These are phyloP conservation scores for Apamea monoglypha DNA, from an alignment of 2,888 invertebrate species.

Conservation along the genomic window DNA sequence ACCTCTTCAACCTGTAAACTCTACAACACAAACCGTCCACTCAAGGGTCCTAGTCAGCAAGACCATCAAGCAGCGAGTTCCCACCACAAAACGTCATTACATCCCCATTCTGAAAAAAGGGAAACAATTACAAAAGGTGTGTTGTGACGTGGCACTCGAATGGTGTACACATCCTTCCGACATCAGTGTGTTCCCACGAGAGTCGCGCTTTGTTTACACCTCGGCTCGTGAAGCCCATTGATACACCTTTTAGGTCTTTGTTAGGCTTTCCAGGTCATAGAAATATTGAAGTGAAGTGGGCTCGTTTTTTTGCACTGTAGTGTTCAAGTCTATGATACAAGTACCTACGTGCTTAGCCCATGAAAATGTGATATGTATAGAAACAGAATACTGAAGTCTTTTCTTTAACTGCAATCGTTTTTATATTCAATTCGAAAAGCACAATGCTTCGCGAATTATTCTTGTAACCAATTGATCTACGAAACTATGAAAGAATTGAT, in stretches of 20 bases:
- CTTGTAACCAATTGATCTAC: neutral
- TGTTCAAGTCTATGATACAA: neutral
- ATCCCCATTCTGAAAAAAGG: conserved; percentile 72
- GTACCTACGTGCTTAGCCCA: neutral
- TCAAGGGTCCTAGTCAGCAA: conserved; percentile 26
- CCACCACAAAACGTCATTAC: conserved; percentile 65
- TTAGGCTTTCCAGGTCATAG: conserved; percentile 30
- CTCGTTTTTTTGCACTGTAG: neutral
- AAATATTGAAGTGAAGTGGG: conserved; percentile 6
- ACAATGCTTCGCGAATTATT: neutral
- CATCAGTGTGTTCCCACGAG: conserved; percentile 65
- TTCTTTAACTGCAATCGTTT: neutral
- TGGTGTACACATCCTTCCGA: conserved; percentile 81
- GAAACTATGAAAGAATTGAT: conserved; percentile 35
- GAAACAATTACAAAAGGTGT: conserved; percentile 81
- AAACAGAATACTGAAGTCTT: neutral
- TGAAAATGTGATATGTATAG: neutral
- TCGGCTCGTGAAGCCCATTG: conserved; percentile 66
- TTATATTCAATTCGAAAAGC: neutral
- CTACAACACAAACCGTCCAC: conserved; percentile 11
- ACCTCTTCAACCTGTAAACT: conserved; percentile 23
- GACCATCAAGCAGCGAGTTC: conserved; percentile 40
- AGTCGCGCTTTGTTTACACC: conserved; percentile 56
- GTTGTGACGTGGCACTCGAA: conserved; percentile 69
- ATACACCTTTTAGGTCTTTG: conserved; percentile 33